phyloP scores from a whole-genome alignment of 2,888 invertebrate genomes.

The Gari tellinella region DNA sequence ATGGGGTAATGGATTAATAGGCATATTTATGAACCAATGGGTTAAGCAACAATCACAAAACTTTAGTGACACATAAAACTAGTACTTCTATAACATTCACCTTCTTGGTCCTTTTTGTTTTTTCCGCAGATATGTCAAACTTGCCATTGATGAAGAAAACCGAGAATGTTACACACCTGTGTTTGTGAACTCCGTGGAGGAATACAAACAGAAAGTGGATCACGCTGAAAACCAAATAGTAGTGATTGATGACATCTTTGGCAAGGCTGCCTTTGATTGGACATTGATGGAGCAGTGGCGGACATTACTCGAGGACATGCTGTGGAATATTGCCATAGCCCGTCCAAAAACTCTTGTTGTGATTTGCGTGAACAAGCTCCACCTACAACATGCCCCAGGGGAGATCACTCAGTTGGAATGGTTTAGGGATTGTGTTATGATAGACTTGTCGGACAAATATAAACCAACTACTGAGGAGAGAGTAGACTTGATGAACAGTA shows the following conservation, averaged over 20 bases:
- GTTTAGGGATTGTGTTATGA: slow-evolving; percentile 35
- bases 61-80: too few relatives aligned
- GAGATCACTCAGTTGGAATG: slow-evolving; percentile 45
- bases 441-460: slow-evolving; percentile 23
- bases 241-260: slow-evolving; percentile 66
- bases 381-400: slow-evolving; percentile 41
- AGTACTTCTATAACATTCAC: too few relatives aligned
- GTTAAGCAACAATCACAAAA: too few relatives aligned
- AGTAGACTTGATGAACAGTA: not conserved
- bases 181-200: slow-evolving; percentile 43
- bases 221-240: slow-evolving; percentile 50
- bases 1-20: too few relatives aligned
- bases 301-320: slow-evolving; percentile 48
- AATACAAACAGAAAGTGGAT: slow-evolving; percentile 54
- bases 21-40: too few relatives aligned
- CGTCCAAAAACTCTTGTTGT: slow-evolving; percentile 45
- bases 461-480: slow-evolving; percentile 9
- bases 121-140: slow-evolving; percentile 5
- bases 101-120: not conserved
- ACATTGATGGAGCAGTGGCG: slow-evolving; percentile 54
- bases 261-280: slow-evolving; percentile 42
- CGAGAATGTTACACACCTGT: slow-evolving; percentile 47
- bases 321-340: slow-evolving; percentile 20
- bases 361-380: slow-evolving; percentile 48
- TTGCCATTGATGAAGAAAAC: slow-evolving; percentile 24